Base-by-base conservation (phyloP, 2,797 vertebrate genomes). In the Danionella dracula region DNA sequence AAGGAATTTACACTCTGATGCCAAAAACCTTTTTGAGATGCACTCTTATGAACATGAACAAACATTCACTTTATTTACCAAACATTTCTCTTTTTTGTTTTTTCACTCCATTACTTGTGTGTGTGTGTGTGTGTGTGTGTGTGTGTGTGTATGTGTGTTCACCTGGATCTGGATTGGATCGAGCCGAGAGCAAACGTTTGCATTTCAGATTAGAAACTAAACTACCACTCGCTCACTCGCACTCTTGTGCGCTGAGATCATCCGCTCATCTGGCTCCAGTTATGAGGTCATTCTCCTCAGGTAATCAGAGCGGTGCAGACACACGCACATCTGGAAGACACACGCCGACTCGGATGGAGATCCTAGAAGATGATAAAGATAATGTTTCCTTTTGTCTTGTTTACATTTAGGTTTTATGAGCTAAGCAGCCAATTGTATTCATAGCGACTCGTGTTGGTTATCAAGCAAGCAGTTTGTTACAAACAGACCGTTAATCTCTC, bases 281-380 rank as follows among this genome's bases (percentile, higher is more conserved):
- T 87, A 82, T 88, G 87, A 88, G 83, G 85, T 89, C 83, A 89
- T 86, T 79, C 82, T 79, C 64, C 84, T 86, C 84, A 86, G 87
- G 85, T 89, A 88, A 88, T 88, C 86, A 81, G 79, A 82, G 83
- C 84, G 82, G 76, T 75, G 72, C 60, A 72, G 41, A 74, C 72
- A 76, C 75, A 82, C 76, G 83, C 85, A 83, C 79, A 83, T 78
- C 75, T 75, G 65, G 71, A 32, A 75, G 66, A 59, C 40, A 29
- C 38, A 58, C 38, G 29, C 38, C 11, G 4, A 29, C 23, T 3
- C 23, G 3, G 23, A 27, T 27, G 23, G 23, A 27, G 23, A 27
- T 27, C 23, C 3, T 27, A 27, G 6, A 6, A 3, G 23, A 6
- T 27, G 23, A 3, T 27, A 3, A 27, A 27, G 23, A 27, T 27